These are phyloP conservation scores for Timandra comae DNA, from an alignment of 2,888 invertebrate species.

Conservation along the genomic window DNA sequence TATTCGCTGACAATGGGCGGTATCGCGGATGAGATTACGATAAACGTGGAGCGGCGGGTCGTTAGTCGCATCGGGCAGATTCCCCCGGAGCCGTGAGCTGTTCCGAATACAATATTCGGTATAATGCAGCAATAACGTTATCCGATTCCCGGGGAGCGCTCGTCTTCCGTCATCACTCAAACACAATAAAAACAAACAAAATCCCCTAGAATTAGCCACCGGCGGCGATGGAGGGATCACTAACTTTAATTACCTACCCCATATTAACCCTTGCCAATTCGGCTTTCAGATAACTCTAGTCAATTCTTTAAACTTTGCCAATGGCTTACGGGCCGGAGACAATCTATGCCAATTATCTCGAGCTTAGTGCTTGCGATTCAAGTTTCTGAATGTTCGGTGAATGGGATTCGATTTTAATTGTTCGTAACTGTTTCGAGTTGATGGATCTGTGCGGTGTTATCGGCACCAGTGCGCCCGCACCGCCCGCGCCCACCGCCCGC, in stretches of 20 bases:
- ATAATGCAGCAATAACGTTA: conserved; percentile 1
- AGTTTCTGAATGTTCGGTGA: conserved; percentile 27
- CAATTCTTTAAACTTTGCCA: conserved; percentile 66
- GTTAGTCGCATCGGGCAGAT: conserved; percentile 2
- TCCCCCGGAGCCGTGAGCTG: background rate
- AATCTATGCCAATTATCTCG: conserved; percentile 65
- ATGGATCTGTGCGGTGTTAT: conserved; percentile 26
- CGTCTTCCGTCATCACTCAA: conserved; percentile 5
- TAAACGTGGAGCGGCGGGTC: no score
- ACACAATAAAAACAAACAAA: conserved; percentile 18
- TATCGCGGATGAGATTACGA: no score
- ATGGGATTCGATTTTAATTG: conserved; percentile 46
- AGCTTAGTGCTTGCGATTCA: conserved; percentile 45
- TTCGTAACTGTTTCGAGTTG: conserved; percentile 29
- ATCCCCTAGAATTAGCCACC: conserved; percentile 13
- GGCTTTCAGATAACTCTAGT: conserved; percentile 51
- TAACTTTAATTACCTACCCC: conserved; percentile 62
- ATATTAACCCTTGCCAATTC: conserved; percentile 66
- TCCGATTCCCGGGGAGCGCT: conserved; percentile 1
- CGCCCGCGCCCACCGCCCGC: background rate
- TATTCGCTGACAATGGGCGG: no score
- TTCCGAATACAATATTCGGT: conserved; percentile 1
- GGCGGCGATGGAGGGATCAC: conserved; percentile 39
- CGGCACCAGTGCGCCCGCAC: background rate
- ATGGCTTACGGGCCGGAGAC: conserved; percentile 47